Percentiles rank a stretch among this genome's conserved stretches.
These are phyloP conservation scores for Lerista edwardsae DNA, from an alignment of 2,797 vertebrate species.

Conservation along the genomic window DNA sequence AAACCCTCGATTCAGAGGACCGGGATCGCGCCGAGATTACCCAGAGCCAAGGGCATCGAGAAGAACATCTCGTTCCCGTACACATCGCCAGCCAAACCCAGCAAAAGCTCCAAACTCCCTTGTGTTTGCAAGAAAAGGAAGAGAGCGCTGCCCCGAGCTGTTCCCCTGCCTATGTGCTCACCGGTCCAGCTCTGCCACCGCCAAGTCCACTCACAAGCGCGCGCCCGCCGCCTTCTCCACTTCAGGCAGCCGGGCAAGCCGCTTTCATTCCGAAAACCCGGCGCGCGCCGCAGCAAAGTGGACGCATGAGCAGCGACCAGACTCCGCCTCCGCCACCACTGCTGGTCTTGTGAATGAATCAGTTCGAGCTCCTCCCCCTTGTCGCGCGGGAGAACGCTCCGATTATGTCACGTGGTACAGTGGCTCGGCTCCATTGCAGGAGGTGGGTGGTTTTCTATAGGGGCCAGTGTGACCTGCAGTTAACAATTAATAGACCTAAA, in stretches of 20 bases:
- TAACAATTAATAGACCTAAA: too few relatives aligned
- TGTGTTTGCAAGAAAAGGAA: background rate
- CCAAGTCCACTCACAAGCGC: background rate
- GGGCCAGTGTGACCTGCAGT: too few relatives aligned
- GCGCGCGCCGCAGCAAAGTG: background rate
- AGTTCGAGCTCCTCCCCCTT: background rate
- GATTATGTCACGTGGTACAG: background rate
- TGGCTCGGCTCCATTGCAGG: too few relatives aligned
- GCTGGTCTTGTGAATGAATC: background rate
- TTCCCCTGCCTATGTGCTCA: background rate
- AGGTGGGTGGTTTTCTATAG: too few relatives aligned
- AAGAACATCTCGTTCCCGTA: background rate
- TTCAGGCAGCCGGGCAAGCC: too few relatives aligned
- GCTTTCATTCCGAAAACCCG: constrained; percentile 17
- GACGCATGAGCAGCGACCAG: background rate
- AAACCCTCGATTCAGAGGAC: too few relatives aligned
- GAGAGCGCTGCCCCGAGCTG: background rate
- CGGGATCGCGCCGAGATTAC: too few relatives aligned
- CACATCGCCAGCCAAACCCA: background rate
- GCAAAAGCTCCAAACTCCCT: background rate
- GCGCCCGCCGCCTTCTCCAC: background rate
- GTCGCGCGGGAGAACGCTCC: too few relatives aligned
- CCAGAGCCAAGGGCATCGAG: background rate
- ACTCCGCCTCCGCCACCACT: background rate
- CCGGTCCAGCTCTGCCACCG: background rate